These are phyloP conservation scores for Parascotia fuliginaria DNA, from an alignment of 2,888 invertebrate genomes.

Conservation along the genomic window DNA sequence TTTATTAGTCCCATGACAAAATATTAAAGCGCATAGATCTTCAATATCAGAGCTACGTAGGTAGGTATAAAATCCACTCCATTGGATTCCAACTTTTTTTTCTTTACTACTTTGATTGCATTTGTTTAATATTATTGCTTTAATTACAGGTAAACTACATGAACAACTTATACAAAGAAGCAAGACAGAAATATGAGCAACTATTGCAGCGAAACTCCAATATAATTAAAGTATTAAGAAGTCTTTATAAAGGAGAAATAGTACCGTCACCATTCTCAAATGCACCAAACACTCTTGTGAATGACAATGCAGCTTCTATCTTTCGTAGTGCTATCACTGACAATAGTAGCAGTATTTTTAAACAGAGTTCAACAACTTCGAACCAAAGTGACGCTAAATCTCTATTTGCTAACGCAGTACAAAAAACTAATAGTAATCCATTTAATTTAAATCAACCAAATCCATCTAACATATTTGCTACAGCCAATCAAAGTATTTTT, in stretches of 20 bases:
- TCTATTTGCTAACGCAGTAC: conserved; percentile 63
- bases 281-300: conserved; percentile 26
- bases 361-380: conserved; percentile 18
- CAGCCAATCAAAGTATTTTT: conserved; percentile 50
- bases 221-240: conserved; percentile 57
- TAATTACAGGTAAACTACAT: conserved; percentile 63
- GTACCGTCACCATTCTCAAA: conserved; percentile 56
- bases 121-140: no score
- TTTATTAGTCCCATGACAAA: no score
- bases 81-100: no score
- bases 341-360: conserved; percentile 40
- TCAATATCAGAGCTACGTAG: no score
- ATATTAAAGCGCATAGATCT: no score
- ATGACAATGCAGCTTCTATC: conserved; percentile 55
- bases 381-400: conserved; percentile 51
- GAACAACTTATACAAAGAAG: conserved; percentile 61
- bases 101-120: no score
- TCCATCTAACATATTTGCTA: conserved; percentile 55
- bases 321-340: conserved; percentile 71
- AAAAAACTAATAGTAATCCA: conserved; percentile 35
- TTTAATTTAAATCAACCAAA: conserved; percentile 31
- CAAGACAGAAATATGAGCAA: conserved; percentile 62
- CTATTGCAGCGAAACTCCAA: conserved; percentile 54
- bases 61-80: no score
- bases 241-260: conserved; percentile 63